A percentile compares a stretch with the other conserved stretches of the same genome.
Conservation (phyloP, 92 coral and sea anemone species). For the Zoanthus gigantus region DNA sequence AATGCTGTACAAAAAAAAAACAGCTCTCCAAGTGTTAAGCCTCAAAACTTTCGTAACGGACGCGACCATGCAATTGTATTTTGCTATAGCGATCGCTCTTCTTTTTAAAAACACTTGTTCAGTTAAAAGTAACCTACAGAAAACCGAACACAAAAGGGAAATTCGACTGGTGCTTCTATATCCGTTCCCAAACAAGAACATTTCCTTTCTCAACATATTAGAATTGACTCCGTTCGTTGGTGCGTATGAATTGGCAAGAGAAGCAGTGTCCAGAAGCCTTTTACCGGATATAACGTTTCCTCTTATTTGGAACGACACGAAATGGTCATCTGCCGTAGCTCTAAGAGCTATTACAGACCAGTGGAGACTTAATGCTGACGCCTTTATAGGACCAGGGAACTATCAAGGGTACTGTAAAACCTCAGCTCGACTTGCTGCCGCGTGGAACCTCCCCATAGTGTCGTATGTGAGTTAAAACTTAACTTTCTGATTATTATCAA, state of each 20-base stretch:
- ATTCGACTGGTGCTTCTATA: slow-evolving; percentile 33
- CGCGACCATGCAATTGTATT: slow-evolving; percentile 2
- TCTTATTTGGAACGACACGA: slow-evolving; percentile 80
- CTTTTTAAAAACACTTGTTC: neutral
- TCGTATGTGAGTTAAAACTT: slow-evolving; percentile 80
- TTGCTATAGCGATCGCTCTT: neutral
- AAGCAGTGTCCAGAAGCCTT: slow-evolving; percentile 57
- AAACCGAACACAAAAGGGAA: neutral
- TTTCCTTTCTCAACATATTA: neutral
- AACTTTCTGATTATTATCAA: neutral
- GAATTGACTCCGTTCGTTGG: slow-evolving; percentile 61
- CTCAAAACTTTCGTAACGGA: neutral
- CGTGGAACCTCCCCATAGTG: slow-evolving; percentile 83
- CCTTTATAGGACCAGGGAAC: slow-evolving; percentile 89
- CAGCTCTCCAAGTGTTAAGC: too few species aligned
- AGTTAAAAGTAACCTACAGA: neutral
- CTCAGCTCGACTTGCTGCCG: slow-evolving; percentile 85
- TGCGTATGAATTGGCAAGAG: slow-evolving; percentile 75
- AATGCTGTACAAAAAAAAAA: neutral
- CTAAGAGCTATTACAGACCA: slow-evolving; percentile 77
- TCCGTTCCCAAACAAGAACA: slow-evolving; percentile 26
- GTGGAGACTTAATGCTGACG: slow-evolving; percentile 70
- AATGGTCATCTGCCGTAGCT: slow-evolving; percentile 68
- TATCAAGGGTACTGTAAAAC: slow-evolving; percentile 70
- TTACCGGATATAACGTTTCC: slow-evolving; percentile 56